A percentile compares a stretch with the other conserved stretches of the same genome.
These are phyloP conservation scores for Temnothorax ravouxi DNA, from an alignment of 2,888 invertebrate genomes.

Conservation along the genomic window DNA sequence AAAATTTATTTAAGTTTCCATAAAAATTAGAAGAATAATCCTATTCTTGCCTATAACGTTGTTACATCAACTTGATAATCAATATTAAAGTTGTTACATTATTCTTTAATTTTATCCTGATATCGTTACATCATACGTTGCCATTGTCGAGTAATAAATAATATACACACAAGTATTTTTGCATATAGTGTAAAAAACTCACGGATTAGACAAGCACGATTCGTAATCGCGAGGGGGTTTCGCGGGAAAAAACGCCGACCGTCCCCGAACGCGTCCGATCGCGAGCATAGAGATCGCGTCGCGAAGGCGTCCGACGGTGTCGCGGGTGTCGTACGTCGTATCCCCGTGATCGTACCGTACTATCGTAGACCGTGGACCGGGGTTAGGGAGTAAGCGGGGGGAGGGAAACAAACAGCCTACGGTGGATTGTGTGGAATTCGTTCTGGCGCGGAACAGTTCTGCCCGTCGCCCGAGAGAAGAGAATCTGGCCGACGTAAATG, in stretches of 20 bases:
- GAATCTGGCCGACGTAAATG: slow-evolving; percentile 12
- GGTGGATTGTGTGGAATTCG: not conserved
- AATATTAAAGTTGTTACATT: not conserved
- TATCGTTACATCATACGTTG: no score
- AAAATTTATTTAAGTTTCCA: not conserved
- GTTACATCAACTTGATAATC: not conserved
- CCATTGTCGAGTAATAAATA: not conserved
- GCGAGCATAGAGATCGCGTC: no score
- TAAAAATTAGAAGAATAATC: no score
- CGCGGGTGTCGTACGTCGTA: no score
- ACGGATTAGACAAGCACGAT: not conserved
- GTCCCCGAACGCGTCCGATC: slow-evolving; percentile 18
- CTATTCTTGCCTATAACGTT: not conserved
- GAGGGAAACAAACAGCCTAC: slow-evolving; percentile 20
- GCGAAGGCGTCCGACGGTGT: not conserved
- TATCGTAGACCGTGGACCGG: slow-evolving; percentile 7
- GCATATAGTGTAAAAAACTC: not conserved
- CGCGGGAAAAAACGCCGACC: not conserved
- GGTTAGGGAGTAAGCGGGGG: slow-evolving; percentile 27
- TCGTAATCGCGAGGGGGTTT: not conserved
- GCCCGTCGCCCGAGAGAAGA: not conserved
- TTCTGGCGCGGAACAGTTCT: not conserved
- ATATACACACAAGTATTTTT: not conserved
- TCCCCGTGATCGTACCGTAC: not conserved
- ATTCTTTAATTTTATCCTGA: not conserved